Conservation (phyloP, 2,888 invertebrate genomes). For the Lordiphosa fenestrarum region DNA sequence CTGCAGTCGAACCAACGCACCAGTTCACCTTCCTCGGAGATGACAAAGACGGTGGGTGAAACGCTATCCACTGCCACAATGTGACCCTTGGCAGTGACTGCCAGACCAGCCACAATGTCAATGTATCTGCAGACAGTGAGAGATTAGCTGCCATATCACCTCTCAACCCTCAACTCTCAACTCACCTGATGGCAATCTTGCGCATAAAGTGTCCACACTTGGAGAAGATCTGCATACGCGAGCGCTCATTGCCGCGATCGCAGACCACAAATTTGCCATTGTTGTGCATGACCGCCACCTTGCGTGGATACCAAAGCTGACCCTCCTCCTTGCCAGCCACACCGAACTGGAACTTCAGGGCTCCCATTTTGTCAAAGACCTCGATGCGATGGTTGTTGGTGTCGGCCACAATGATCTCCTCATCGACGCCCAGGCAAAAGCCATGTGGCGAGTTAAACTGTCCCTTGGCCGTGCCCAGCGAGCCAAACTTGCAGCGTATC, state of each 20-base stretch:
- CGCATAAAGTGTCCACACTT: constrained; percentile 97
- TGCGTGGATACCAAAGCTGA: constrained; percentile 97
- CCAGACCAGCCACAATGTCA: constrained; percentile 95
- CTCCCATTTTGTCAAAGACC: constrained; percentile 96
- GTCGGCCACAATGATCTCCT: constrained; percentile 97
- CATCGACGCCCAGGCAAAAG: constrained; percentile 96
- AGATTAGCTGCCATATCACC: not conserved
- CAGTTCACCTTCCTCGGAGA: constrained; percentile 94
- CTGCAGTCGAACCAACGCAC: constrained; percentile 98
- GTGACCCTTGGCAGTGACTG: constrained; percentile 94
- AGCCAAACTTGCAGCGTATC: constrained; percentile 95
- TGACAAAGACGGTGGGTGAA: constrained; percentile 96
- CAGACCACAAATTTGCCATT: constrained; percentile 97
- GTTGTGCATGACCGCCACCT: constrained; percentile 94
- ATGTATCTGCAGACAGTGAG: constrained; percentile 83
- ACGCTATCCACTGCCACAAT: constrained; percentile 99
- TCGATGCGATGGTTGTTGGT: constrained; percentile 98
- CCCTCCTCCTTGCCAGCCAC: constrained; percentile 97
- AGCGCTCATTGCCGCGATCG: constrained; percentile 97
- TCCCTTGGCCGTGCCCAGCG: constrained; percentile 93
- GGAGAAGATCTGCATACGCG: constrained; percentile 98
- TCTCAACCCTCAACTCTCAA: no score
- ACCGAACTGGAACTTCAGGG: constrained; percentile 96
- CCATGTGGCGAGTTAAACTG: constrained; percentile 99
- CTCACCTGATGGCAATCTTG: constrained; percentile 90